Evolutionary conservation across 2,797 vertebrate species (phyloP), one percentile per base, ranked within the genome.

Genomic region (Cyprinella venusta): DNA sequence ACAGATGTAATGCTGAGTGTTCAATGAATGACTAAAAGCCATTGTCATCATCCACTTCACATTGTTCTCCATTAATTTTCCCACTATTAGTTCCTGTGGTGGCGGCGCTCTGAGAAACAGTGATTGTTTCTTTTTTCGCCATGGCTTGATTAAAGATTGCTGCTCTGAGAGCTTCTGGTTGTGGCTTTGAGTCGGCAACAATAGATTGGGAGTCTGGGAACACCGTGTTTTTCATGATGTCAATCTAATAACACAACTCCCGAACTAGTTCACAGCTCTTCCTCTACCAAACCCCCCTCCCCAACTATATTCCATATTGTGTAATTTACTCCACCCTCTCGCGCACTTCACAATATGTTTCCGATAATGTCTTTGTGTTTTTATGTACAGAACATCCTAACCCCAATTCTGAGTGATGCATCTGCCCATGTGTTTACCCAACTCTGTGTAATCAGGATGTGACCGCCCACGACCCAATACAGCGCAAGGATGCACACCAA

Each of bases 341-440:
- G 15, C 1, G 3, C 71, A 48, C 71, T 18, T 81, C 24, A 21
- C 67, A n/a, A 38, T 67, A 65, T 45, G 45, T 72, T 56, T 45
- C 40, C 71, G 67, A 61, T 59, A 78, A 80, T 74, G 21, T 68
- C 80, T 72, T 69, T 52, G 26, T 70, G 42, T 56, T 79, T 86
- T 79, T 84, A 75, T 87, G 78, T 87, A 85, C 84, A 82, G 87
- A 85, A 88, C 84, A 81, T 85, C 69, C 78, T 79, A 84, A 76
- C 74, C 83, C 71, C 64, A 63, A 82, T 72, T 30, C 36, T 7
- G 54, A 61, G 77, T 45, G 56, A 82, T 30, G 48, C 10, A 36
- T 67, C 70, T 74, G 45, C 48, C 9, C n/a, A 45, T 61, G 81
- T 87, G 77, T 85, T 87, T 85, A 77, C 80, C 54, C 82, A 82